Evolutionary conservation across 1,140 invertebrate species (phyloP).

Genomic region (Wasmannia auropunctata): DNA sequence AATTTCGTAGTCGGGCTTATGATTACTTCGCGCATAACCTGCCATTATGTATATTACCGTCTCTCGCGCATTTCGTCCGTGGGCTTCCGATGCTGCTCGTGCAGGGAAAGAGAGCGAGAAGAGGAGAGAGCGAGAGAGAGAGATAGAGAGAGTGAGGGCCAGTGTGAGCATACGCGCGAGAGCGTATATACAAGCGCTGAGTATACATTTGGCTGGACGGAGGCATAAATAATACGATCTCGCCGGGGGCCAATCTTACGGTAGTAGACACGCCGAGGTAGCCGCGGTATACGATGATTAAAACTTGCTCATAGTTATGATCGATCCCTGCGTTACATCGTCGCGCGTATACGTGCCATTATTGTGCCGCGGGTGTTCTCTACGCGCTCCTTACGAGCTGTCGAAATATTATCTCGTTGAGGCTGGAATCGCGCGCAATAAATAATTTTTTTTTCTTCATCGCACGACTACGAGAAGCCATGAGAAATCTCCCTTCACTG

Average conservation of each 20-base stretch:
- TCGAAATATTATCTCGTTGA: slow-evolving; percentile 37
- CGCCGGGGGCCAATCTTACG: slow-evolving; percentile 60
- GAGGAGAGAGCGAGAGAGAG: neutral
- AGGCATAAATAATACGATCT: slow-evolving; percentile 68
- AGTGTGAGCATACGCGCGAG: neutral
- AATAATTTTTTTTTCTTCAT: neutral
- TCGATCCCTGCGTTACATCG: slow-evolving; percentile 37
- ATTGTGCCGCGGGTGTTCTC: slow-evolving; percentile 14
- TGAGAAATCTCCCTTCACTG: neutral
- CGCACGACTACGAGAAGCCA: neutral
- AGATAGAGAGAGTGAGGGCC: neutral
- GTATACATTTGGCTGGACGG: slow-evolving; percentile 53
- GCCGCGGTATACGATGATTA: slow-evolving; percentile 58
- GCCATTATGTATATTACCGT: slow-evolving; percentile 74
- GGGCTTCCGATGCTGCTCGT: slow-evolving; percentile 65
- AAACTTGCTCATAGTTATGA: slow-evolving; percentile 43
- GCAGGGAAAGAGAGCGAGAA: neutral
- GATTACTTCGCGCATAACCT: slow-evolving; percentile 71
- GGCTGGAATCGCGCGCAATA: neutral
- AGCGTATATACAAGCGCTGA: neutral
- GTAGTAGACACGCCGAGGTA: slow-evolving; percentile 30
- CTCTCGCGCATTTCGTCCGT: slow-evolving; percentile 68
- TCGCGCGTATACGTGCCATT: slow-evolving; percentile 31
- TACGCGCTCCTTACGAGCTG: neutral
- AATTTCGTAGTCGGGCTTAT: slow-evolving; percentile 73